These are phyloP conservation scores for Brachionus paranguensis DNA, from an alignment of 1,140 invertebrate species.

Conservation along the genomic window DNA sequence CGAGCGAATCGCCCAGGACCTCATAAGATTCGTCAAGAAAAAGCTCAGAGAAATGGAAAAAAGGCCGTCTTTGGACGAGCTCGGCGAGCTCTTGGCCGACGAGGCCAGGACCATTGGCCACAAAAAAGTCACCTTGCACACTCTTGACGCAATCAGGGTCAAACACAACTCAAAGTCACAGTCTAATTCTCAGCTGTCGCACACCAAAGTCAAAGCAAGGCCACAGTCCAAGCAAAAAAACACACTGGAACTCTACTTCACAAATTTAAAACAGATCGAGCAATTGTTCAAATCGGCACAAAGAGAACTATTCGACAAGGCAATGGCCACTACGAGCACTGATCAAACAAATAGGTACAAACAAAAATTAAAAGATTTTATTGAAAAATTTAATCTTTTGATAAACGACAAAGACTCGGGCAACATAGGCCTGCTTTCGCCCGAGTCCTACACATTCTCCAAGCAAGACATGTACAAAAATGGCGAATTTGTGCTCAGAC, in stretches of 20 bases:
- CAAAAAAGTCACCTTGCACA: neutral
- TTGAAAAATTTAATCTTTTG: neutral
- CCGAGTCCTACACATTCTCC: neutral
- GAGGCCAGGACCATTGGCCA: neutral
- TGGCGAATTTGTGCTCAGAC: slow-evolving; percentile 25
- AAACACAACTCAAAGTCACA: neutral
- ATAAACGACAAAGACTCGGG: neutral
- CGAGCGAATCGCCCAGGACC: neutral
- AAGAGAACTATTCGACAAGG: neutral
- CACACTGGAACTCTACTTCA: neutral
- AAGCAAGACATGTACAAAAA: slow-evolving; percentile 21
- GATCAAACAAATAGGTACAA: neutral
- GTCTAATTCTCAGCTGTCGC: slow-evolving; percentile 18
- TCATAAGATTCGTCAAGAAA: neutral
- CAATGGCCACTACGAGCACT: neutral
- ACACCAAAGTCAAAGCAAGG: neutral
- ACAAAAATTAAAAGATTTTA: neutral
- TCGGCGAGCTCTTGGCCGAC: neutral
- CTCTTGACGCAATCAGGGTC: neutral
- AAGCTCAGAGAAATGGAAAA: neutral
- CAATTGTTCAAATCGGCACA: neutral
- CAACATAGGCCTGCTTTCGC: neutral
- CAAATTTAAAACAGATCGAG: neutral
- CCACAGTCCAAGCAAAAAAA: neutral
- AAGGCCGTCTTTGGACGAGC: neutral